phyloP scores from a whole-genome alignment of 2,797 vertebrate genomes.

The Perdix hodgsoniae region DNA sequence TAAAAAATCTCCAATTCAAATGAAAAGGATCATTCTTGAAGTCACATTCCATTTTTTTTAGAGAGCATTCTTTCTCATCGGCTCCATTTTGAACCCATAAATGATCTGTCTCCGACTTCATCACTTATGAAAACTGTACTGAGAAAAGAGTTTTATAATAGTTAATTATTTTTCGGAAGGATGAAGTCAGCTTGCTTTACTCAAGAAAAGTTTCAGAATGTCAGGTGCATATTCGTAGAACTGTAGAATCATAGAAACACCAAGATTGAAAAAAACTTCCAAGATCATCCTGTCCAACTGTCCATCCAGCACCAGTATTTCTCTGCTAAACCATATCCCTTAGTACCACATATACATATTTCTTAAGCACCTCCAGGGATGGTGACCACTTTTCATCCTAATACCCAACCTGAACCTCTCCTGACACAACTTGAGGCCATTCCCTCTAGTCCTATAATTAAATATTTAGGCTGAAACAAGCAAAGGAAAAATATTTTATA shows the following conservation, averaged over 20 bases:
- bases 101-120: not conserved
- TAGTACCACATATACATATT: too few relatives aligned
- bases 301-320: too few relatives aligned
- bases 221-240: not conserved
- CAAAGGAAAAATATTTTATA: not conserved
- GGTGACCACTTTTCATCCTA: too few relatives aligned
- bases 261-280: too few relatives aligned
- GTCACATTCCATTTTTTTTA: not conserved
- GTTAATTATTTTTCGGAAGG: not conserved
- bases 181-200: not conserved
- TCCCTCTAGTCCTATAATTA: too few relatives aligned
- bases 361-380: too few relatives aligned
- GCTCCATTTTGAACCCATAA: not conserved
- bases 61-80: not conserved
- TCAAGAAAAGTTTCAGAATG: not conserved
- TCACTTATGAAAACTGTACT: not conserved
- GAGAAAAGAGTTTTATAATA: not conserved
- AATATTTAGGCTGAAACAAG: not conserved
- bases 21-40: not conserved
- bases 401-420: too few relatives aligned
- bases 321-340: too few relatives aligned
- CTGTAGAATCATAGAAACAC: too few relatives aligned
- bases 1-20: not conserved
- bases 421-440: too few relatives aligned
- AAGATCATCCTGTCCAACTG: too few relatives aligned